Evolutionary conservation across 2,888 invertebrate genomes (phyloP), one percentile per base, ranked within the genome.

Genomic region (Ophioninae sp.): DNA sequence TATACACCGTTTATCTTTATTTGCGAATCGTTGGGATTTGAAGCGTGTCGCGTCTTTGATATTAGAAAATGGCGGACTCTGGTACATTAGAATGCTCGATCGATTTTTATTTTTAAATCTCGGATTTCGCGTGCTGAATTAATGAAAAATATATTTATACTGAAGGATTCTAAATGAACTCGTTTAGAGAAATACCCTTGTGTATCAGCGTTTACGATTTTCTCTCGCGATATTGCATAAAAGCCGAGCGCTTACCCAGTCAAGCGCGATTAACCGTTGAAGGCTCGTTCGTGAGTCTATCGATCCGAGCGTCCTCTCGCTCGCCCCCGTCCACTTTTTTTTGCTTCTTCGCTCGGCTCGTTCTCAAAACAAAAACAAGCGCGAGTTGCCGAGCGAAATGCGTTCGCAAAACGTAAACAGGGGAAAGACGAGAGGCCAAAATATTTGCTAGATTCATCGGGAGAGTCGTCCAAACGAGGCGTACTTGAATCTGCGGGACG

Each of bases 401-500:
- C 65, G 59, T 64, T 30, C 50, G 6, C n/a, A 62, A 72, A 76
- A 76, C 30, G 39, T 44, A 73, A 10, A 65, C 1, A 67, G 30
- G 3, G 56, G 13, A 30, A 30, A 65, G 44, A 64, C 59, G 30
- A 39, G 57, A 41, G 41, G 44, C 17, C 73, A 57, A 77, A 83
- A 83, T 80, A 77, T 80, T 80, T 44, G 73, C 70, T 59, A 73
- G 83, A 75, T 69, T 83, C 78, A 75, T 78, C 67, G 77, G 72
- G 69, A 67, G 57, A 70, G 59, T 70, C 73, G 73, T 64, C 56
- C 72, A 59, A 72, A 76, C 70, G 76, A 72, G 64, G 83, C 37
- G 80, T 70, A 79, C 80, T 80, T 76, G 81, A 78, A 77, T 81
- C 65, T 56, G 39, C 77, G 74, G 77, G 80, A 80, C 81, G 74